These are phyloP conservation scores for Tyria jacobaeae DNA, from an alignment of 2,888 invertebrate genomes.

Conservation along the genomic window DNA sequence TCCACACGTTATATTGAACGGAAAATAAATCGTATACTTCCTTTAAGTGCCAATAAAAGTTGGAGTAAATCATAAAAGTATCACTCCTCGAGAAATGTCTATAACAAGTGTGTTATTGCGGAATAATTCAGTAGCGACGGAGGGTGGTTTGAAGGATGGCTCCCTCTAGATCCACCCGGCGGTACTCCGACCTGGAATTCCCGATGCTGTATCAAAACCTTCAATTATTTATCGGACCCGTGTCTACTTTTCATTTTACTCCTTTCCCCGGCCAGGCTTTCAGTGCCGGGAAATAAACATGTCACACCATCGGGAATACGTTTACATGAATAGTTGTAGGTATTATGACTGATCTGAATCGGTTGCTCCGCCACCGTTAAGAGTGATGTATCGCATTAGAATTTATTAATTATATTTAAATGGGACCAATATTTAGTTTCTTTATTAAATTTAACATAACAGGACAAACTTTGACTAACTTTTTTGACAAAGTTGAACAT, in stretches of 20 bases:
- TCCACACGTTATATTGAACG: constrained; percentile 84
- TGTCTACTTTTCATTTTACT: constrained; percentile 86
- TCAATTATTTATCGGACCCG: constrained; percentile 87
- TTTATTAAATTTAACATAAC: constrained; percentile 29
- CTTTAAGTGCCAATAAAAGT: constrained; percentile 87
- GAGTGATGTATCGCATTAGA: constrained; percentile 67
- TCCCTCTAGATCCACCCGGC: constrained; percentile 77
- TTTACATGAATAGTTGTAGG: constrained; percentile 70
- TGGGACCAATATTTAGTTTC: constrained; percentile 27
- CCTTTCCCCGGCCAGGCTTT: constrained; percentile 77
- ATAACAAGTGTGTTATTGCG: constrained; percentile 86
- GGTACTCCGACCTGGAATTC: constrained; percentile 75
- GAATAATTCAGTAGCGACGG: constrained; percentile 84
- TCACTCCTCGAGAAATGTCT: constrained; percentile 84
- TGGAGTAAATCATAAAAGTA: constrained; percentile 87
- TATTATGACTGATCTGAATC: constrained; percentile 69
- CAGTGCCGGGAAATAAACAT: constrained; percentile 76
- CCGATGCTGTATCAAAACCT: constrained; percentile 84
- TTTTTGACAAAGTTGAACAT: no score
- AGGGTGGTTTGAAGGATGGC: constrained; percentile 82
- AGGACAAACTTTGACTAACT: background rate
- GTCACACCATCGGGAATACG: constrained; percentile 76
- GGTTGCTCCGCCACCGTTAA: constrained; percentile 53
- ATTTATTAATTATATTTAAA: constrained; percentile 62
- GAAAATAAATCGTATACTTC: constrained; percentile 85